These are phyloP conservation scores for Sipha flava DNA, from an alignment of 1,140 invertebrate genomes.

Conservation along the genomic window DNA sequence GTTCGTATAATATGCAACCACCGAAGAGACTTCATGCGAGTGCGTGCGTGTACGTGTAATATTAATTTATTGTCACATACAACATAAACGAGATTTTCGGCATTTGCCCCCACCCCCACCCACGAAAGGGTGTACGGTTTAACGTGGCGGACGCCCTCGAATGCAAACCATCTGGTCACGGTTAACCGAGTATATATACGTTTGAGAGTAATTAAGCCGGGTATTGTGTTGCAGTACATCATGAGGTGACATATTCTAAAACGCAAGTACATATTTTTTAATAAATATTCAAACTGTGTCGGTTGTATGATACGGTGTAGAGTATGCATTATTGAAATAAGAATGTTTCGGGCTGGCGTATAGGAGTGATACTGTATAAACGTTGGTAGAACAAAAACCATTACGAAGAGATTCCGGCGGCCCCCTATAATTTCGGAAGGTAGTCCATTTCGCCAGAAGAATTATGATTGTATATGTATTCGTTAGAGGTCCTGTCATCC, in stretches of 20 bases:
- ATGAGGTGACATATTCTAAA: conserved; percentile 20
- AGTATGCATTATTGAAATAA: not conserved
- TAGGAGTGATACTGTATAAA: conserved; percentile 22
- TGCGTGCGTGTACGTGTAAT: too few relatives aligned
- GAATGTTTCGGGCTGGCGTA: not conserved
- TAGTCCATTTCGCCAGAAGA: conserved; percentile 23
- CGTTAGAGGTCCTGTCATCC: conserved; percentile 28
- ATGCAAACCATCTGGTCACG: conserved; percentile 28
- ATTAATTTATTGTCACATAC: not conserved
- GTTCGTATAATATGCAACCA: too few relatives aligned
- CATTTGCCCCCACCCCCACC: not conserved
- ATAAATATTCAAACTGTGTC: not conserved
- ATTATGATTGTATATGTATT: conserved; percentile 10
- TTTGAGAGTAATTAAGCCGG: conserved; percentile 12
- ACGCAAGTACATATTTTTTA: not conserved
- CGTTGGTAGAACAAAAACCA: conserved; percentile 28
- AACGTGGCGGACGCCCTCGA: not conserved
- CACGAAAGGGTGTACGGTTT: conserved; percentile 17
- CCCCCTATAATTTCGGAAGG: conserved; percentile 30
- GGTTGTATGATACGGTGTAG: not conserved
- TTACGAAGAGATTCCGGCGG: not conserved
- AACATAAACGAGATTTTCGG: not conserved
- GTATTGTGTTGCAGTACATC: conserved; percentile 2
- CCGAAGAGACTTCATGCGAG: too few relatives aligned
- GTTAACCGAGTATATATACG: not conserved